phyloP scores from a whole-genome alignment of 2,888 invertebrate genomes.

The Autographa gamma region DNA sequence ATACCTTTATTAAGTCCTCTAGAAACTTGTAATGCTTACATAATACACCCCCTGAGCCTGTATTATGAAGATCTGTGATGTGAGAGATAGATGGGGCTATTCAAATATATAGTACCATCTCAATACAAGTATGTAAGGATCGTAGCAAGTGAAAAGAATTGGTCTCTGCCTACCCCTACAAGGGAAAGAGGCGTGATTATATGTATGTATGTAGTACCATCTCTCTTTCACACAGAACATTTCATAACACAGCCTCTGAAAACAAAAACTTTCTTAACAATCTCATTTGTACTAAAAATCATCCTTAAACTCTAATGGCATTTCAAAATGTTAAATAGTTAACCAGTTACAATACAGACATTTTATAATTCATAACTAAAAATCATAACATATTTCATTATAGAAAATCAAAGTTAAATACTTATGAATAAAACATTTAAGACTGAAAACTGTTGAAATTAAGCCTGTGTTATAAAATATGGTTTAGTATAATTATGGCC shows the following conservation, averaged over 20 bases:
- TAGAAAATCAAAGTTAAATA: constrained; percentile 2
- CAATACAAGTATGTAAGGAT: too few relatives aligned
- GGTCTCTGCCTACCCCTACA: too few relatives aligned
- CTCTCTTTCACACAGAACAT: not conserved
- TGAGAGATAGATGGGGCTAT: not conserved
- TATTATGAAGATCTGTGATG: too few relatives aligned
- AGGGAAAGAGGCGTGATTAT: too few relatives aligned
- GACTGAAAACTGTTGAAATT: too few relatives aligned
- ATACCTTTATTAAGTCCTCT: too few relatives aligned
- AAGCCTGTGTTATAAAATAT: too few relatives aligned
- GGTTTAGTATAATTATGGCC: too few relatives aligned
- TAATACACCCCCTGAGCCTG: not conserved
- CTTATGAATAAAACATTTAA: not conserved
- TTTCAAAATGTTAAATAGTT: not conserved
- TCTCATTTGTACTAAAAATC: constrained; percentile 40
- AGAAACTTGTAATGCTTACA: not conserved
- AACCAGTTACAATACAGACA: not conserved
- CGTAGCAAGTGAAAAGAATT: too few relatives aligned
- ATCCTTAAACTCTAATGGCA: constrained; percentile 29
- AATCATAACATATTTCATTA: not conserved
- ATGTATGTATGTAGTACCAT: too few relatives aligned
- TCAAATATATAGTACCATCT: not conserved
- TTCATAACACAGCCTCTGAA: constrained; percentile 10
- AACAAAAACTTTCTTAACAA: constrained; percentile 25
- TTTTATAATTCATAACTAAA: not conserved